Evolutionary conservation across 2,113 vertebrate genomes (phyloP), one percentile per base, ranked within the genome.

Genomic region (Irena cyanogastra): DNA sequence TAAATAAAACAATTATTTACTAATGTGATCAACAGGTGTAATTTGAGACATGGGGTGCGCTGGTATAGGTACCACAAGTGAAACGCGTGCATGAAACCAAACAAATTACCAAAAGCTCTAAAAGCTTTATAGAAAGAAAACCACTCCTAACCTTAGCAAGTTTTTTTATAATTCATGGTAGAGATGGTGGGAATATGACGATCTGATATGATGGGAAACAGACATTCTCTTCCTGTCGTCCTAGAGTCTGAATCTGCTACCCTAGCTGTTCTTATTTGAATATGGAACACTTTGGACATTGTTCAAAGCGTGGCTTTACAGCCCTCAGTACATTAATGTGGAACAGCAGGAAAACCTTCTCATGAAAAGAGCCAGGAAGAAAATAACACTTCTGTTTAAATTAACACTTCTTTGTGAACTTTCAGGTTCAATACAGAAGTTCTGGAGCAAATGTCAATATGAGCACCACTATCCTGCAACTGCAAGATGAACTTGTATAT

Each of bases 1-100:
- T 23, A 81, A 86, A 41, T 8, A 92, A 76, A 64, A 16, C 20
- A 66, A 83, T 33, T 69, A 60, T 88, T 71, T 65, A 42, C 16
- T 65, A 39, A 49, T 5, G 6, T 44, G 13, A 28, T 60, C 42
- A 88, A 47, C 11, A 35, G 13, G 23, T 30, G 9, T 41, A 78
- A 76, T 22, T 28, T 16, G 11, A 69, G 66, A 26, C 6, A 28
- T 0, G 7, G 11, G 17, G 11, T 53, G n/a, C 20, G 3, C 4
- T 19, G 6, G 10, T 19, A 21, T 2, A 45, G 3, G 8, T 13
- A 35, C 4, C 54, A 63, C 35, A 65, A 81, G n/a, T 16, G 33
- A 75, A 68, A 77, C 3, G 1, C 0, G 0, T 5, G 4, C 3
- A 8, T 10, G 26, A 82, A 72, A 12, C 11, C 10, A 56, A 84